Evolutionary conservation across 2,113 vertebrate genomes (phyloP).

Genomic region (Oncorhynchus kisutch): DNA sequence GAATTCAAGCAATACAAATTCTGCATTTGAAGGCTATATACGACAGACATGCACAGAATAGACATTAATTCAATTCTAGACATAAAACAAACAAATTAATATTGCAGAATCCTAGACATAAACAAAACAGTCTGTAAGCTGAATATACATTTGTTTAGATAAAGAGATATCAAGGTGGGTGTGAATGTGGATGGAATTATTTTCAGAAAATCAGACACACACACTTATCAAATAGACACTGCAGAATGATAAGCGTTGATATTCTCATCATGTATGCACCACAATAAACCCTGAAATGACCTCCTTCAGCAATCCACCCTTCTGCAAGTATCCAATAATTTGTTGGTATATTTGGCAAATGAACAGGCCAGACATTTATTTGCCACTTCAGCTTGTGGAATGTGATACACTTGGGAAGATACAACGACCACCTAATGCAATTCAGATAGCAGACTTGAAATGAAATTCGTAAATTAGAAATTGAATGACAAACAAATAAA

Average conservation of each 20-base stretch:
- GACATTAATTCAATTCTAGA: background rate
- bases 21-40: background rate
- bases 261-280: no score
- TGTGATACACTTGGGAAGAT: slow-evolving; percentile 23
- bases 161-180: background rate
- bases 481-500: slow-evolving; percentile 25
- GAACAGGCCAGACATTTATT: slow-evolving; percentile 5
- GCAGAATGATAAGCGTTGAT: background rate
- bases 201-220: no score
- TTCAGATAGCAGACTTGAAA: slow-evolving; percentile 36
- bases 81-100: background rate
- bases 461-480: slow-evolving; percentile 31
- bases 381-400: slow-evolving; percentile 18
- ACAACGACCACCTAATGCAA: slow-evolving; percentile 21
- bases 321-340: background rate
- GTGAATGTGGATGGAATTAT: background rate
- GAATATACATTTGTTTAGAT: no score
- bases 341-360: background rate
- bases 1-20: background rate
- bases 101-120: background rate
- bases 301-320: background rate
- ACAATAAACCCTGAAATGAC: background rate
- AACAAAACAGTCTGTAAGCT: no score
- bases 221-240: background rate
- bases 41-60: background rate